These are phyloP conservation scores for Campoplex nolae DNA, from an alignment of 2,888 invertebrate species.

Conservation along the genomic window DNA sequence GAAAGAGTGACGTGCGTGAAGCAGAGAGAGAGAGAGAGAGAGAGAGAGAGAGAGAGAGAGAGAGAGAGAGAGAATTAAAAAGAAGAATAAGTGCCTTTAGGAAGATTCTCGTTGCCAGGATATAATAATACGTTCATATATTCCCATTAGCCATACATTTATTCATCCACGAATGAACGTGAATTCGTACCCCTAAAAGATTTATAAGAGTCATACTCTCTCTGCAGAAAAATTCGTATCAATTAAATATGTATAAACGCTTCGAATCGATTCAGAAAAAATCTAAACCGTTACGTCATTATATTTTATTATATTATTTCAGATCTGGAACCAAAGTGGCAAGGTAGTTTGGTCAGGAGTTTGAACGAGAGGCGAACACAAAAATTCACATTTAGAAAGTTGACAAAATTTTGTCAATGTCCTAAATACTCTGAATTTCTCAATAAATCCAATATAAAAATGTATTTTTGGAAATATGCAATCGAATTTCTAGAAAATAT, in stretches of 20 bases:
- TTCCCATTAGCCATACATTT: constrained; percentile 59
- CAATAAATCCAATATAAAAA: too few species aligned
- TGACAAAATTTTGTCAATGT: neutral
- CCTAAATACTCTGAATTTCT: too few species aligned
- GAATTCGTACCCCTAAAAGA: neutral
- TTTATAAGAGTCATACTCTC: neutral
- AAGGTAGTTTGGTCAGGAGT: neutral
- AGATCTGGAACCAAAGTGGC: neutral
- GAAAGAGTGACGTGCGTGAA: constrained; percentile 4
- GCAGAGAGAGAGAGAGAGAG: neutral
- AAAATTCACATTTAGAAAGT: too few species aligned
- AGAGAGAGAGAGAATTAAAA: neutral
- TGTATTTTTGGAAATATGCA: too few species aligned
- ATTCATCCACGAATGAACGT: constrained; percentile 37
- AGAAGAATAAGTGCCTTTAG: constrained; percentile 40
- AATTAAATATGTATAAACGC: neutral
- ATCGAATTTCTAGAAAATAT: too few species aligned
- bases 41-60: neutral
- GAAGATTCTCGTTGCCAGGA: constrained; percentile 36
- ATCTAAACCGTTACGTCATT: neutral
- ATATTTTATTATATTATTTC: neutral
- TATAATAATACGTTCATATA: constrained; percentile 52
- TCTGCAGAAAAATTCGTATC: neutral
- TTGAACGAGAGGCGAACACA: too few species aligned
- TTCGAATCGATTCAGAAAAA: too few species aligned